These are phyloP conservation scores for Phocoena sinus DNA, from an alignment of 2,113 vertebrate species.

Conservation along the genomic window DNA sequence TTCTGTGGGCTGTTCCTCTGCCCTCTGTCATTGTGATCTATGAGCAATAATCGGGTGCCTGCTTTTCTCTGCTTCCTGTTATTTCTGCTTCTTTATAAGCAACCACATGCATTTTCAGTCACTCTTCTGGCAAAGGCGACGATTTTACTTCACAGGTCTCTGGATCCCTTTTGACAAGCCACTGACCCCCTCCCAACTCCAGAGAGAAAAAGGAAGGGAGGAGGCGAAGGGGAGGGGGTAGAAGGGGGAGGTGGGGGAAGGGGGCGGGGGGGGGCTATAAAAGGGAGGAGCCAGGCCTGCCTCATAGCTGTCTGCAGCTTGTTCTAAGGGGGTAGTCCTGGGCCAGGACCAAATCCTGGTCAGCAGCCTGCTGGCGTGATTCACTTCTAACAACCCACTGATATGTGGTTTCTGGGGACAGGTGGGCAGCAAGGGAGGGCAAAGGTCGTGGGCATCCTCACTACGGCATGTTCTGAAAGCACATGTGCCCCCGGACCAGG, in stretches of 20 bases:
- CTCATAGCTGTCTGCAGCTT: background rate
- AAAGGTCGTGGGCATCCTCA: fast-evolving
- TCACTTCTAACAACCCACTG: background rate
- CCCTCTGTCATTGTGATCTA: background rate
- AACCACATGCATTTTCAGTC: too few relatives aligned
- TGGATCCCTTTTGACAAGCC: background rate
- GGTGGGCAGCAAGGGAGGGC: background rate
- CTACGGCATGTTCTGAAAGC: fast-evolving
- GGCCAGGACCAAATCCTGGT: background rate
- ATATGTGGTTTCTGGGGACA: background rate
- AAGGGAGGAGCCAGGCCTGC: background rate
- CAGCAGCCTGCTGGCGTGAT: fast-evolving
- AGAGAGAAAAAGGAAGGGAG: fast-evolving
- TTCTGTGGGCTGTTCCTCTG: background rate
- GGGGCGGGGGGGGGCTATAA: fast-evolving
- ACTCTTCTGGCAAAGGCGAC: background rate
- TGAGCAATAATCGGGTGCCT: fast-evolving
- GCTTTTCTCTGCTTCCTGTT: background rate
- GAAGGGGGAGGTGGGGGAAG: too few relatives aligned
- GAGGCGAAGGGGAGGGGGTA: fast-evolving
- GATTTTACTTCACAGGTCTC: background rate
- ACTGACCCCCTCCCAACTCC: background rate
- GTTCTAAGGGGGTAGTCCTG: fast-evolving
- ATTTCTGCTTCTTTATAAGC: background rate
- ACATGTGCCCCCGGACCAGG: fast-evolving